Percentiles rank a stretch among this genome's conserved stretches.
These are phyloP conservation scores for Gephyroberyx darwinii DNA, from an alignment of 2,797 vertebrate species.

Conservation along the genomic window DNA sequence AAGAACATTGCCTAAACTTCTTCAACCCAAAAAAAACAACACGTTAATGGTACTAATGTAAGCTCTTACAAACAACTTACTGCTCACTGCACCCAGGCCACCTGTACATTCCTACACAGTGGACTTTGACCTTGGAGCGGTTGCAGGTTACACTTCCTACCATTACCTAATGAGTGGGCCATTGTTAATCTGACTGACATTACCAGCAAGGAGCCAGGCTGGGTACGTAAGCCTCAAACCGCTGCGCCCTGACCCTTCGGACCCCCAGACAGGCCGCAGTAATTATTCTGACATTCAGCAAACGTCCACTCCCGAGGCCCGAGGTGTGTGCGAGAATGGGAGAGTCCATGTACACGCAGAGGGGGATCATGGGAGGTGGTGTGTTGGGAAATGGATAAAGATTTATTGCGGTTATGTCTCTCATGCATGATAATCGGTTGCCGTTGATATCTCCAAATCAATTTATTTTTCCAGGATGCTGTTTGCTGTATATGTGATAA, in stretches of 20 bases:
- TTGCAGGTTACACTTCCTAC: slow-evolving; percentile 66
- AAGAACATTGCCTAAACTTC: background rate
- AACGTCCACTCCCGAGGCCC: slow-evolving; percentile 35
- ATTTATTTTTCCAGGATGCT: background rate
- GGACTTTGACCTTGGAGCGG: slow-evolving; percentile 59
- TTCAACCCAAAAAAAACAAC: too few relatives aligned
- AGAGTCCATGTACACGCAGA: background rate
- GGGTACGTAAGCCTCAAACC: slow-evolving; percentile 70
- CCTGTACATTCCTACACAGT: slow-evolving; percentile 53
- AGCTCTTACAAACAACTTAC: background rate
- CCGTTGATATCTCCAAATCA: background rate
- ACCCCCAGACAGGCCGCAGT: slow-evolving; percentile 65
- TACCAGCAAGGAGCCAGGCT: slow-evolving; percentile 70
- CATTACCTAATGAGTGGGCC: slow-evolving; percentile 74
- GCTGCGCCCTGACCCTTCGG: slow-evolving; percentile 67
- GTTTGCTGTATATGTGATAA: background rate
- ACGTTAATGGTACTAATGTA: background rate
- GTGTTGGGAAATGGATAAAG: background rate
- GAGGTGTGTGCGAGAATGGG: background rate
- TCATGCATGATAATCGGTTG: slow-evolving; percentile 2
- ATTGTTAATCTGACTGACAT: slow-evolving; percentile 81
- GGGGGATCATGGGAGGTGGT: background rate
- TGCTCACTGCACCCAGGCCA: slow-evolving; percentile 10
- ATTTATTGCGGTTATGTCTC: background rate
- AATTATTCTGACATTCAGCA: slow-evolving; percentile 72